These are phyloP conservation scores for Silurus lanzhouensis DNA, from an alignment of 2,797 vertebrate species.

Conservation along the genomic window DNA sequence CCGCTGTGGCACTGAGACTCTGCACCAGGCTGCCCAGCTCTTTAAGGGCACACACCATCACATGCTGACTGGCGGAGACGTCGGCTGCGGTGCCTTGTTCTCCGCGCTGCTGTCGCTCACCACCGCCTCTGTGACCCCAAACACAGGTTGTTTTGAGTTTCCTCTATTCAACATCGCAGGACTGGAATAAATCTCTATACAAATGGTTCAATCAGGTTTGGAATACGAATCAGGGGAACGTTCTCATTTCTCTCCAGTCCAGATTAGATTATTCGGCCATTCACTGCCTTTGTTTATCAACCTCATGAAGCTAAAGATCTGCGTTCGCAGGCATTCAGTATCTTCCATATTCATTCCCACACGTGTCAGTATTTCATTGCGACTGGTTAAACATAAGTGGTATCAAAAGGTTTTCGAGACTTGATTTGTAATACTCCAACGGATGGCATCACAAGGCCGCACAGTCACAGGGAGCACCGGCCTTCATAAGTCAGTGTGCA, in stretches of 20 bases:
- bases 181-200: neutral
- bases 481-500: too few species aligned
- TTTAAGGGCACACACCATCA: conserved; percentile 97
- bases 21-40: conserved; percentile 96
- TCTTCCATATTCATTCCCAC: too few species aligned
- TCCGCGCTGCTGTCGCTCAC: conserved; percentile 93
- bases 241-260: neutral
- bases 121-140: conserved; percentile 83
- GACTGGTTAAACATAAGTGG: too few species aligned
- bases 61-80: conserved; percentile 94
- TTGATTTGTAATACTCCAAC: too few species aligned
- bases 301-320: too few species aligned
- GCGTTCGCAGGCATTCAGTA: too few species aligned
- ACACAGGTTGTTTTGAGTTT: conserved; percentile 18
- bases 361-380: too few species aligned
- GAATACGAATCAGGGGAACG: neutral
- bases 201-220: neutral
- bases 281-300: neutral
- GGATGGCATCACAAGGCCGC: too few species aligned
- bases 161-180: neutral
- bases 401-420: too few species aligned
- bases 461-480: too few species aligned
- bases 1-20: conserved; percentile 92
- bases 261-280: conserved; percentile 15
- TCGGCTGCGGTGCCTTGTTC: conserved; percentile 90